Base-by-base conservation (phyloP, 2,888 invertebrate genomes). In the Xiphydria camelus region DNA sequence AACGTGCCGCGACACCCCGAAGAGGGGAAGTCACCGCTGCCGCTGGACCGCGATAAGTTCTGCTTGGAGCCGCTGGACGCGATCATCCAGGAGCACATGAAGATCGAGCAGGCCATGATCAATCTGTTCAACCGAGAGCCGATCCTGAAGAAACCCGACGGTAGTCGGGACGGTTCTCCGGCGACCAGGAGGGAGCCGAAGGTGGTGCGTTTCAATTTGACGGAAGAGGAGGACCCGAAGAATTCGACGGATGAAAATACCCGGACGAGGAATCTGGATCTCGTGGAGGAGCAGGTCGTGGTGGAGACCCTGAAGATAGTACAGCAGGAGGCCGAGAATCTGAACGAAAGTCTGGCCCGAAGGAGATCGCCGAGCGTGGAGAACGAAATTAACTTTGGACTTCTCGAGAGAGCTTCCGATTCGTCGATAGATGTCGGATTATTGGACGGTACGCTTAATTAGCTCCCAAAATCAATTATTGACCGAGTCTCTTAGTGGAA, bases 171-270 rank as follows among this genome's bases (percentile, higher is more conserved):
- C 41, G 19, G 39, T 43, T 9, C 17, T 17, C 32, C 38, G 23
- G 39, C 14, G 3, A 49, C 47, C 17, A 54, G 53, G 17, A 59
- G 55, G 35, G 63, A 65, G 38, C 49, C 56, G 1, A 68, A 67
- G 31, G 66, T 56, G 4, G 72, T 71, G 18, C 58, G 73, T 14
- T 72, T 72, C 43, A 49, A 63, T 44, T 9, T 15, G 15, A 29
- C 15, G 6, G 39, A 47, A n/a, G 51, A 37, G 7, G 35, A 34
- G 18, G 44, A 45, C 26, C 15, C 31, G 36, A 25, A 12, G 19
- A 4, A n/a, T 10, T 6, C 21, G 15, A 20, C 12, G 29, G 22
- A n/a, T 10, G 10, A 14, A 23, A n/a, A n/a, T n/a, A n/a, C n/a
- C n/a, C 38, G 39, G 20, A 22, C 25, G 32, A 7, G 10, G 21